phyloP scores from a whole-genome alignment of 2,888 invertebrate species.

The Steinernema hermaphroditum region DNA sequence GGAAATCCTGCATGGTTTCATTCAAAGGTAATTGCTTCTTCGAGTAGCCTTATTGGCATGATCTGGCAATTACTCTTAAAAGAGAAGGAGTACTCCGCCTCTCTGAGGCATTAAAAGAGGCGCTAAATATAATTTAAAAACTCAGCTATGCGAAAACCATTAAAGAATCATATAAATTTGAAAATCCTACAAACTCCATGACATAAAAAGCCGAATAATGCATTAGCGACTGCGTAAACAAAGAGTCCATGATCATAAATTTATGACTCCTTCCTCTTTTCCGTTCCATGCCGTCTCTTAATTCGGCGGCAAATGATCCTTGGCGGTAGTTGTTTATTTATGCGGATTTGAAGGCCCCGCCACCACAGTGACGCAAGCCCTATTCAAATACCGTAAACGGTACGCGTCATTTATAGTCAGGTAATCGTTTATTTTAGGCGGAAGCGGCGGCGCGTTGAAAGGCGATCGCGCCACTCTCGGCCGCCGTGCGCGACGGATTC shows the following conservation, averaged over 20 bases:
- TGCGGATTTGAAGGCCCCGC: conserved; percentile 27
- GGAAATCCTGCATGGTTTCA: no score
- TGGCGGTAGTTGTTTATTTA: conserved; percentile 28
- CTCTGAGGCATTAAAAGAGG: no score
- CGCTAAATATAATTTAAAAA: no score
- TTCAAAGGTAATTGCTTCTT: no score
- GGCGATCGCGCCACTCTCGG: not conserved
- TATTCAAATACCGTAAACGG: conserved; percentile 30
- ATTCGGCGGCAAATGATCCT: no score
- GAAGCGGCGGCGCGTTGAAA: conserved; percentile 27
- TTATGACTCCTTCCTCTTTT: conserved; percentile 7
- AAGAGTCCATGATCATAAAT: not conserved
- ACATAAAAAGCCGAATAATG: not conserved
- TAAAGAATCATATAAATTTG: no score
- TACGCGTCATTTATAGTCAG: conserved; percentile 29
- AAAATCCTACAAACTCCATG: no score
- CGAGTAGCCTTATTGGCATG: no score
- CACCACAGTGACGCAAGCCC: conserved; percentile 21
- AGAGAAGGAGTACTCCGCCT: no score
- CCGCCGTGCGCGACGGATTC: conserved; percentile 11
- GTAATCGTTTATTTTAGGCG: conserved; percentile 25
- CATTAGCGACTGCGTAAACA: not conserved
- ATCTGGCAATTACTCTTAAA: no score
- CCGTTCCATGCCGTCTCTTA: no score
- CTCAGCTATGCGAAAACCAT: no score